A percentile compares a stretch with the other conserved stretches of the same genome.
phyloP scores from a whole-genome alignment of 2,113 vertebrate genomes.

The Jaculus jaculus region DNA sequence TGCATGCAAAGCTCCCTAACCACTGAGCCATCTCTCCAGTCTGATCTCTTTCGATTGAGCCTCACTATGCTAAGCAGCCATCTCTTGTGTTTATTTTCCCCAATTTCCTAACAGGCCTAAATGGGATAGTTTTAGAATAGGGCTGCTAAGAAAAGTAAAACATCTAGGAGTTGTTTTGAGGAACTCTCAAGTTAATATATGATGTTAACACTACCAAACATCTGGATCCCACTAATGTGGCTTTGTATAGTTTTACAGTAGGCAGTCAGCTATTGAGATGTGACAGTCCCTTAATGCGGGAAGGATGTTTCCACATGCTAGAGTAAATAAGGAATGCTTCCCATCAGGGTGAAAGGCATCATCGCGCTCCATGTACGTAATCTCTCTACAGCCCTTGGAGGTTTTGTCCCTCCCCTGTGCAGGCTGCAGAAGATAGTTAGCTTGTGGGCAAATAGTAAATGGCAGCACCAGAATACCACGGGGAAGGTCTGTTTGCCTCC shows the following conservation, averaged over 20 bases:
- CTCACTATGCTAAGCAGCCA: background rate
- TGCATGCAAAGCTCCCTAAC: too few relatives aligned
- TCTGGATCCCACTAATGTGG: background rate
- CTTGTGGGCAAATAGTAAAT: background rate
- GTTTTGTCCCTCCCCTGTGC: background rate
- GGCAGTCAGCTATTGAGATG: background rate
- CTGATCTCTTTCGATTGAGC: background rate
- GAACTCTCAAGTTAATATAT: background rate
- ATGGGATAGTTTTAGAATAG: background rate
- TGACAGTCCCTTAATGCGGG: background rate
- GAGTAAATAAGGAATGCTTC: background rate
- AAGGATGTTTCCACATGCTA: background rate
- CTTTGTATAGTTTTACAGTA: constrained; percentile 7
- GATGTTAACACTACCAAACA: background rate
- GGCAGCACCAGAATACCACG: background rate
- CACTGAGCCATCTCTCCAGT: too few relatives aligned
- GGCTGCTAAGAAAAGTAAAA: background rate
- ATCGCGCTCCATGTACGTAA: too few relatives aligned
- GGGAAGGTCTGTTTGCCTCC: background rate
- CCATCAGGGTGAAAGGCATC: background rate
- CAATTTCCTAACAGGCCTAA: background rate
- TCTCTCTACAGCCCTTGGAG: background rate
- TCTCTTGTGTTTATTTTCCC: background rate
- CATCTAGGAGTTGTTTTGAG: background rate
- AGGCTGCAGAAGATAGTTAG: background rate